These are phyloP conservation scores for Stenopsyche tienmushanensis DNA, from an alignment of 1,140 invertebrate species.

Conservation along the genomic window DNA sequence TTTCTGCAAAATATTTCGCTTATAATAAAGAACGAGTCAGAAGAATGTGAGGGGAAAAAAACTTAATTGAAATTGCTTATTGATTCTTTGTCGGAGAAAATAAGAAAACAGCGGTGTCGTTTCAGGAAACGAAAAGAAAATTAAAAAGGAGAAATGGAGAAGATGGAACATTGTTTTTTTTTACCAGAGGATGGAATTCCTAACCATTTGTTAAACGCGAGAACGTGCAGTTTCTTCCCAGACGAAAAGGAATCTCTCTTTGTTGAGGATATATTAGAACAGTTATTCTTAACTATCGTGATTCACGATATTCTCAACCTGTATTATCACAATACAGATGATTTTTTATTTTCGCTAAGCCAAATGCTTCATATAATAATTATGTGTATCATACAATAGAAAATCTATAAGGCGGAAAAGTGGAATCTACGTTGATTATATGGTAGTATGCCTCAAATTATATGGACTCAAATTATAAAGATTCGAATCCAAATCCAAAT, in stretches of 20 bases:
- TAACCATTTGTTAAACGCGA: slow-evolving; percentile 17
- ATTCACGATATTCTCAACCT: no score
- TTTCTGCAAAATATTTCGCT: neutral
- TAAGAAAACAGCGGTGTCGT: slow-evolving; percentile 11
- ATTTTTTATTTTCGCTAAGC: no score
- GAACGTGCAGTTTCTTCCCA: slow-evolving; percentile 5
- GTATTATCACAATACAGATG: no score
- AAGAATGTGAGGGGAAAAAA: neutral
- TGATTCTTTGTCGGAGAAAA: slow-evolving; percentile 18
- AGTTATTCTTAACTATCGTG: no score
- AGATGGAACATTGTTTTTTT: slow-evolving; percentile 15
- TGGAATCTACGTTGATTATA: no score
- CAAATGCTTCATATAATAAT: no score
- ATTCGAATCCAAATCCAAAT: no score
- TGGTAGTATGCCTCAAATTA: no score
- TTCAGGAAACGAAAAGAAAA: slow-evolving; percentile 19
- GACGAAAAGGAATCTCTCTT: neutral
- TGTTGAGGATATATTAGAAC: no score
- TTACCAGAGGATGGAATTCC: slow-evolving; percentile 11
- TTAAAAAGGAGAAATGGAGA: slow-evolving; percentile 10
- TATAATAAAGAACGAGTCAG: neutral
- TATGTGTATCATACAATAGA: no score
- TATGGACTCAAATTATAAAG: no score
- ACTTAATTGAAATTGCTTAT: slow-evolving; percentile 25
- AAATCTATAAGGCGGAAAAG: no score